A percentile compares a stretch with the other conserved stretches of the same genome.
phyloP scores from a whole-genome alignment of 1,140 invertebrate species.

The Trichonephila clavata region DNA sequence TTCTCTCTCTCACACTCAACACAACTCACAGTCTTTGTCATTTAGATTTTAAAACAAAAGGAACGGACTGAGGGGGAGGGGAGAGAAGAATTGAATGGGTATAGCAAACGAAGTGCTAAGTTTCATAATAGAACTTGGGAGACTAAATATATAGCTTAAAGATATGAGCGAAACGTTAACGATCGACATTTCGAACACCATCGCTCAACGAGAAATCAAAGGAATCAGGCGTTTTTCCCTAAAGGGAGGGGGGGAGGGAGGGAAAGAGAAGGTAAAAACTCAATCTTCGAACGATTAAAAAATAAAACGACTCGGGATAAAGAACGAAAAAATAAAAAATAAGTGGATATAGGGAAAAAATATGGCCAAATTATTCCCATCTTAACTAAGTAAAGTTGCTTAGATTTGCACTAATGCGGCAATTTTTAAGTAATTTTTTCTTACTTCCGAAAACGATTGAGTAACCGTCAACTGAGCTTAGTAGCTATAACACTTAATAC shows the following conservation, averaged over 20 bases:
- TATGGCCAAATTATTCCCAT: conserved; percentile 52
- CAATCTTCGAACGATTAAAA: conserved; percentile 60
- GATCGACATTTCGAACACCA: conserved; percentile 33
- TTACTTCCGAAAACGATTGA: neutral
- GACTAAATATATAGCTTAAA: conserved; percentile 54
- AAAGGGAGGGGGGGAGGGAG: neutral
- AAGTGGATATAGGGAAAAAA: conserved; percentile 38
- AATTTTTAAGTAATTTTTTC: conserved; percentile 57
- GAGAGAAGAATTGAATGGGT: neutral
- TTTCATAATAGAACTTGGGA: conserved; percentile 45
- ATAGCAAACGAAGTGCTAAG: neutral
- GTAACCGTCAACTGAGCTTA: conserved; percentile 42
- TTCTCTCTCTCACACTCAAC: conserved; percentile 23
- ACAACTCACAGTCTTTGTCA: conserved; percentile 23
- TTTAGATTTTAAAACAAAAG: conserved; percentile 57
- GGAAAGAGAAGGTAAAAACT: conserved; percentile 21
- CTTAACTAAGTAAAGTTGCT: conserved; percentile 70
- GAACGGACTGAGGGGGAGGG: neutral
- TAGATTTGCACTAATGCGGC: conserved; percentile 60
- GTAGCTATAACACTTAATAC: conserved; percentile 64
- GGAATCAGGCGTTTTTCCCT: neutral
- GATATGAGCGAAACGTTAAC: conserved; percentile 37
- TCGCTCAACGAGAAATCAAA: conserved; percentile 32
- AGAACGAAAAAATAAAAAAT: neutral
- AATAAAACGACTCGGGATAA: conserved; percentile 28